phyloP scores from a whole-genome alignment of 1,140 invertebrate species.

The Gryon sp. region DNA sequence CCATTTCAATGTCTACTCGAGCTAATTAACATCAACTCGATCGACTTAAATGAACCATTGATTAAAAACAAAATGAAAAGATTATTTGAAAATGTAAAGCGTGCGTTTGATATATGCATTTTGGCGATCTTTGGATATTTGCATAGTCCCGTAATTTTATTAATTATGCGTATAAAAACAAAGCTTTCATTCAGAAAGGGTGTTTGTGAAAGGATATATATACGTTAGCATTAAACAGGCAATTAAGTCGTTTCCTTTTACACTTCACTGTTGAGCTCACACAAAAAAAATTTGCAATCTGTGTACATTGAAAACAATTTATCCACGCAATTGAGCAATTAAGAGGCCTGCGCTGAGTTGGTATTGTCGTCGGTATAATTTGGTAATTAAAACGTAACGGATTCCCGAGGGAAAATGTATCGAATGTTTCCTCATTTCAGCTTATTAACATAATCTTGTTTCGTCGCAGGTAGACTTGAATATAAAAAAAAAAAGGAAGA shows the following conservation, averaged over 20 bases:
- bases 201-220: slow-evolving; percentile 57
- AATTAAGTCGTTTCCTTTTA: slow-evolving; percentile 70
- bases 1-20: too few relatives aligned
- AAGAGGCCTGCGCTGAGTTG: slow-evolving; percentile 50
- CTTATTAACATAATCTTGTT: slow-evolving; percentile 75
- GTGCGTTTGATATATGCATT: too few relatives aligned
- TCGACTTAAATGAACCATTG: too few relatives aligned
- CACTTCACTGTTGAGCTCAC: slow-evolving; percentile 49
- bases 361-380: slow-evolving; percentile 70
- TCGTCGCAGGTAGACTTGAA: slow-evolving; percentile 64
- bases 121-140: too few relatives aligned
- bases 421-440: slow-evolving; percentile 36
- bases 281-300: slow-evolving; percentile 40
- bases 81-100: too few relatives aligned
- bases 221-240: slow-evolving; percentile 69
- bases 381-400: slow-evolving; percentile 73
- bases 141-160: too few relatives aligned
- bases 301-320: slow-evolving; percentile 62
- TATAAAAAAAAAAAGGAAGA: slow-evolving; percentile 67
- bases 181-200: slow-evolving; percentile 12
- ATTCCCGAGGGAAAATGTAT: slow-evolving; percentile 42
- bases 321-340: slow-evolving; percentile 77
- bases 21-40: too few relatives aligned
- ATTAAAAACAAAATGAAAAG: too few relatives aligned
- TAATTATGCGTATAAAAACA: slow-evolving; percentile 8